A percentile compares a stretch with the other conserved stretches of the same genome.
These are phyloP conservation scores for Sarcophaga rosellei DNA, from an alignment of 2,888 invertebrate species.

Conservation along the genomic window DNA sequence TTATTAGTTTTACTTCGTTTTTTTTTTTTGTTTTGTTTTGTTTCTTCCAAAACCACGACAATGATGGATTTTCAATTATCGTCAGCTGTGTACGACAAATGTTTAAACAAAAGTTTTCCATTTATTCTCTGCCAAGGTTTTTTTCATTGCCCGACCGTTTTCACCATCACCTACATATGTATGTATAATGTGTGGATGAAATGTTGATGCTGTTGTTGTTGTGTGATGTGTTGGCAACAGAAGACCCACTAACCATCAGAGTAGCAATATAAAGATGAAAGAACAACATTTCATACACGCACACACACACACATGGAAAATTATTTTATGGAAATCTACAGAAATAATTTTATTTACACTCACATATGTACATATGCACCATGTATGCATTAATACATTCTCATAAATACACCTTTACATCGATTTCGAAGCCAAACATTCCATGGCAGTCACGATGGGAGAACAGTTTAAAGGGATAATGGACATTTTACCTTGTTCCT, in stretches of 20 bases:
- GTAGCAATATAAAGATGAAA: slow-evolving; percentile 6
- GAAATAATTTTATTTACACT: no score
- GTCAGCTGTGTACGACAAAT: slow-evolving; percentile 66
- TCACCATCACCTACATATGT: no score
- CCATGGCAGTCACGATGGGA: no score
- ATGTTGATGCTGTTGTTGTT: slow-evolving; percentile 10
- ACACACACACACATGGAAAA: background rate
- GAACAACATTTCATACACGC: background rate
- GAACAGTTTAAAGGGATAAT: no score
- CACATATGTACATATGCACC: background rate
- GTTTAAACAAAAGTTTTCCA: slow-evolving; percentile 56
- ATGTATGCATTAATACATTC: background rate
- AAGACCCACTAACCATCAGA: slow-evolving; percentile 47
- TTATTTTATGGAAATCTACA: background rate
- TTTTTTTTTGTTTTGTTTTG: background rate
- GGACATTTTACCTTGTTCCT: no score
- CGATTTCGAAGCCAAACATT: no score
- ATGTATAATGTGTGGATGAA: background rate
- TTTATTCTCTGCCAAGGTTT: background rate
- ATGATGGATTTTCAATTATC: slow-evolving; percentile 70
- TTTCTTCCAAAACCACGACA: slow-evolving; percentile 61
- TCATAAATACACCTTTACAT: slow-evolving; percentile 45
- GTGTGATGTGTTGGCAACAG: slow-evolving; percentile 44
- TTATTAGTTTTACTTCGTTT: background rate
- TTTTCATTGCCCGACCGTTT: background rate